Percentiles rank a stretch among this genome's conserved stretches.
These are phyloP conservation scores for Lampropteryx suffumata DNA, from an alignment of 2,888 invertebrate genomes.

Conservation along the genomic window DNA sequence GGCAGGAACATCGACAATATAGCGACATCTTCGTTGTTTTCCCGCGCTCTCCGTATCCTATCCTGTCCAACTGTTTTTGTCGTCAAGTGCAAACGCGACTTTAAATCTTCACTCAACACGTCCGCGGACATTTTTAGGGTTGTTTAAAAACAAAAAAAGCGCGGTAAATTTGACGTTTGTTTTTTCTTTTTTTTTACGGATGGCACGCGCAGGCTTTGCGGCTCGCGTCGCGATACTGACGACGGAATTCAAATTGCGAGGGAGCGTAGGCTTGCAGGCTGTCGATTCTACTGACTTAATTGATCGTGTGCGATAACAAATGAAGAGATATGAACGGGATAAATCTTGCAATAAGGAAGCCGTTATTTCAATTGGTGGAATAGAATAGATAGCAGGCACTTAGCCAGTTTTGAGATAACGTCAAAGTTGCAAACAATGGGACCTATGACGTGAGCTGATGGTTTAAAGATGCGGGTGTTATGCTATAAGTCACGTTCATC, in stretches of 20 bases:
- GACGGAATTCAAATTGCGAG: constrained; percentile 39
- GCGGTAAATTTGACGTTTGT: constrained; percentile 51
- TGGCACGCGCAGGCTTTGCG: constrained; percentile 64
- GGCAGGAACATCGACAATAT: constrained; percentile 93
- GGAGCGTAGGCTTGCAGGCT: constrained; percentile 56
- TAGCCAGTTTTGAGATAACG: background rate
- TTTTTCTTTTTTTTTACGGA: constrained; percentile 29
- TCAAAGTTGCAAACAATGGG: background rate
- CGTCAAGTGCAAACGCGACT: constrained; percentile 87
- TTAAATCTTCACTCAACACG: constrained; percentile 90
- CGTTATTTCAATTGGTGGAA: constrained; percentile 29
- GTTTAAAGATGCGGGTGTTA: too few species aligned
- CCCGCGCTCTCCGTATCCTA: constrained; percentile 89
- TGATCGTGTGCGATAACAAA: constrained; percentile 61
- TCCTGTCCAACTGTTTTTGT: constrained; percentile 93
- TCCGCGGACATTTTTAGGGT: constrained; percentile 86
- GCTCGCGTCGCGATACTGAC: constrained; percentile 70
- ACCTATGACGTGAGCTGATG: background rate
- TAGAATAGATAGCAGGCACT: constrained; percentile 4
- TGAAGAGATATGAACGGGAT: constrained; percentile 38
- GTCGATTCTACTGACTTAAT: constrained; percentile 69
- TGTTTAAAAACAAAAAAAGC: too few species aligned
- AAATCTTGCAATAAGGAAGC: constrained; percentile 36
- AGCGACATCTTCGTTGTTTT: constrained; percentile 94
- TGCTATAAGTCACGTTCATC: too few species aligned